Evolutionary conservation across 2,113 vertebrate species (phyloP).

Genomic region (Prionailurus bengalensis): DNA sequence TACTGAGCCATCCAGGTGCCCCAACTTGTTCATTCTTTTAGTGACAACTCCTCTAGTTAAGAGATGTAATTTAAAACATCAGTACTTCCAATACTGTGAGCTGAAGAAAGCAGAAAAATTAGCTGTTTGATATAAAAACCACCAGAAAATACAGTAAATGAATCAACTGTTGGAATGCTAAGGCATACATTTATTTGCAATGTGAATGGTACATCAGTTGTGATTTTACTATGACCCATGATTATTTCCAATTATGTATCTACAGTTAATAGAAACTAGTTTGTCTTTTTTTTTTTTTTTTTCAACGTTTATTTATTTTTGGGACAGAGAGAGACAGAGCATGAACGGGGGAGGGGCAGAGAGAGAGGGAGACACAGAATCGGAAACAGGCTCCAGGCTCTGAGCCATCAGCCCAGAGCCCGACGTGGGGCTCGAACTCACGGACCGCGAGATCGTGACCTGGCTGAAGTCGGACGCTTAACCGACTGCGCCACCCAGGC

Average conservation of each 20-base stretch:
- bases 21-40: neutral
- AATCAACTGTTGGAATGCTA: neutral
- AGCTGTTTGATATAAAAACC: neutral
- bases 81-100: neutral
- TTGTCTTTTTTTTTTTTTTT: too few species aligned
- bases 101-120: constrained; percentile 1
- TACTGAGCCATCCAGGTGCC: too few species aligned
- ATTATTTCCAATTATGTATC: constrained; percentile 11
- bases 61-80: constrained; percentile 45
- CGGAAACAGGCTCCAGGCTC: too few species aligned
- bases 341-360: too few species aligned
- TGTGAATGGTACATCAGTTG: neutral
- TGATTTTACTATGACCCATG: neutral
- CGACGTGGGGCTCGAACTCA: too few species aligned
- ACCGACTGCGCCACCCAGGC: too few species aligned
- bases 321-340: too few species aligned
- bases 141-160: constrained; percentile 15
- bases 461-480: too few species aligned
- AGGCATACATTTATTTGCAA: constrained; percentile 16
- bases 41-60: neutral
- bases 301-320: too few species aligned
- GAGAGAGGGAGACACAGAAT: too few species aligned
- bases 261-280: neutral
- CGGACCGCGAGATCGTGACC: too few species aligned
- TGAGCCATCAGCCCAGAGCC: too few species aligned